Percentiles rank a stretch among this genome's conserved stretches.
Conservation (phyloP, 2,888 invertebrate species). For the Dinocampus coccinellae region DNA sequence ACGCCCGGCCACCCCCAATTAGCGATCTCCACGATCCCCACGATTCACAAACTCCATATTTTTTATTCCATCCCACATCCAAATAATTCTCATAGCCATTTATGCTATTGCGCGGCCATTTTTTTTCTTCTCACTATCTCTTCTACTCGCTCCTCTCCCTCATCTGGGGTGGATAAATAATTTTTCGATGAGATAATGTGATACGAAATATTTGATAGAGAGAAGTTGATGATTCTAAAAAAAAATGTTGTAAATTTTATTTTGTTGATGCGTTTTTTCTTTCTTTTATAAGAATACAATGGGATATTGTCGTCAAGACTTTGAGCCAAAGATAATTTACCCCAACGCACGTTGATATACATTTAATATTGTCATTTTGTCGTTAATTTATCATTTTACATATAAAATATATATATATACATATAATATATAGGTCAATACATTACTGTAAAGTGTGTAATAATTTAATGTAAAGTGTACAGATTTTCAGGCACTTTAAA, state of each 20-base stretch:
- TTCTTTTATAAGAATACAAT: not conserved
- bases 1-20: slow-evolving; percentile 60
- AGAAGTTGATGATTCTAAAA: not conserved
- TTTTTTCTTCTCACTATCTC: not conserved
- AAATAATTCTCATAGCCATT: not conserved
- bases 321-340: slow-evolving; percentile 13
- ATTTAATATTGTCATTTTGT: not conserved
- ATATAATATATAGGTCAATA: not conserved
- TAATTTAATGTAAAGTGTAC: slow-evolving; percentile 19
- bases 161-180: not conserved
- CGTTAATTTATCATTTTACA: not conserved
- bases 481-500: slow-evolving; percentile 6
- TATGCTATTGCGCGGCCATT: not conserved
- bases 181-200: not conserved
- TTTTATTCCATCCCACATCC: slow-evolving; percentile 29
- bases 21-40: slow-evolving; percentile 49
- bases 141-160: not conserved
- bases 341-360: not conserved
- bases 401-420: not conserved
- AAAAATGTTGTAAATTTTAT: not conserved
- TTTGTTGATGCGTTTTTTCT: not conserved
- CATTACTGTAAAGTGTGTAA: slow-evolving; percentile 15
- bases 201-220: not conserved
- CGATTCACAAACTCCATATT: slow-evolving; percentile 23
- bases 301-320: not conserved